Evolutionary conservation across 92 coral and sea anemone genomes (phyloP), one percentile per base, ranked within the genome.

Genomic region (Montipora capitata): DNA sequence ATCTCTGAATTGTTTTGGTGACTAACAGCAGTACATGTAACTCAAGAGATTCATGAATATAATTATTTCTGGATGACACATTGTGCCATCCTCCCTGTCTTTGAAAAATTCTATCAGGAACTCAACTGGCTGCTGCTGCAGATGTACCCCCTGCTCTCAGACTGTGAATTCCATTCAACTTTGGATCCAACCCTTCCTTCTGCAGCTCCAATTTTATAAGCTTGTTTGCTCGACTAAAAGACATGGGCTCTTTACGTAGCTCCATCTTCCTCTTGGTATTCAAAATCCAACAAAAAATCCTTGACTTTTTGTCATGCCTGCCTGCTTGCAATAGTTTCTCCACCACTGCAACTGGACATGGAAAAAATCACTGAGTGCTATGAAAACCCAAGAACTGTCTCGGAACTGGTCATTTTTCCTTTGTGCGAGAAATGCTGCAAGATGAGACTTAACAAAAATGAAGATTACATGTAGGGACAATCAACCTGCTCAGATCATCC

Each of bases 81-180:
- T 87, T 91, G 39, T 17, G 90, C 94, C 85, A 91, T 54, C 85
- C 94, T 12, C 94, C 94, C 68, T 91, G 94, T 70, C 88, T 61
- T 70, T 80, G 91, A 54, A 91, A 79, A 38, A 91, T 86, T 51
- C 88, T 59, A 56, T 85, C 87, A 16, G 87, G 88, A 59, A 74
- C 66, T 12, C 76, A 81, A 43, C 66, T 84, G 18, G 57, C 74
- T 72, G 80, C 81, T 13, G 91, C 94, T 4, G 89, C 76, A 3
- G 94, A 48, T 56, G 94, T 89, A 40, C 81, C 94, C 9, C 88
- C 94, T 11, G 91, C 87, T 61, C 91, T 58, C 45, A 91, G 87
- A 82, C 94, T 91, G 40, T 87, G 94, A 17, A 87, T 79, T 40
- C 94, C 74, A 54, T 90, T 85, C 27, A 27, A 75, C 35, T 74